phyloP scores from a whole-genome alignment of 2,113 vertebrate species.

The Cygnus buccinator region DNA sequence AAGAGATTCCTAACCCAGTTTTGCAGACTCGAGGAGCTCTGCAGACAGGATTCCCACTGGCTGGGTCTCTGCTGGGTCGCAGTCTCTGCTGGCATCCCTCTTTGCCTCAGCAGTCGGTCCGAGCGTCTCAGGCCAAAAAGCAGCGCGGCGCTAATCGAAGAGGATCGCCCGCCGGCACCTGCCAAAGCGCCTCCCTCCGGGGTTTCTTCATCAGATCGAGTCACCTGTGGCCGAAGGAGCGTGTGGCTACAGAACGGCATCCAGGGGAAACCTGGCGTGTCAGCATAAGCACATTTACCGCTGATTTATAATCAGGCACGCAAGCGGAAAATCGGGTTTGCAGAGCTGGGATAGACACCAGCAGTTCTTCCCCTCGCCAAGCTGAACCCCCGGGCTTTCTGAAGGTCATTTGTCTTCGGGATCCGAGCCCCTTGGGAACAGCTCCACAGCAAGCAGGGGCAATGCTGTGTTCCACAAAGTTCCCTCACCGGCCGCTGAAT shows the following conservation, averaged over 20 bases:
- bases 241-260: background rate
- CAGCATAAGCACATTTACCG: background rate
- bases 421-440: background rate
- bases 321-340: background rate
- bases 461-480: background rate
- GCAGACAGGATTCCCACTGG: background rate
- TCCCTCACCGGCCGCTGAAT: background rate
- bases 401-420: background rate
- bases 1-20: background rate
- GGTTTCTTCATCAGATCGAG: background rate
- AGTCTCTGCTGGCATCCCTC: background rate
- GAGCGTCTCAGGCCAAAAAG: background rate
- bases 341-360: background rate
- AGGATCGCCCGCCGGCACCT: background rate
- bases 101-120: background rate
- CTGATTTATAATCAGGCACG: background rate
- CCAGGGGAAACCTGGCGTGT: background rate
- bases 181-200: background rate
- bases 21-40: background rate
- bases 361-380: background rate
- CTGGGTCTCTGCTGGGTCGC: background rate
- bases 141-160: accelerated
- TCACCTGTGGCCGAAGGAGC: background rate
- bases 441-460: background rate
- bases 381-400: background rate